These are phyloP conservation scores for Alouatta palliata DNA, from an alignment of 2,113 vertebrate genomes.

Conservation along the genomic window DNA sequence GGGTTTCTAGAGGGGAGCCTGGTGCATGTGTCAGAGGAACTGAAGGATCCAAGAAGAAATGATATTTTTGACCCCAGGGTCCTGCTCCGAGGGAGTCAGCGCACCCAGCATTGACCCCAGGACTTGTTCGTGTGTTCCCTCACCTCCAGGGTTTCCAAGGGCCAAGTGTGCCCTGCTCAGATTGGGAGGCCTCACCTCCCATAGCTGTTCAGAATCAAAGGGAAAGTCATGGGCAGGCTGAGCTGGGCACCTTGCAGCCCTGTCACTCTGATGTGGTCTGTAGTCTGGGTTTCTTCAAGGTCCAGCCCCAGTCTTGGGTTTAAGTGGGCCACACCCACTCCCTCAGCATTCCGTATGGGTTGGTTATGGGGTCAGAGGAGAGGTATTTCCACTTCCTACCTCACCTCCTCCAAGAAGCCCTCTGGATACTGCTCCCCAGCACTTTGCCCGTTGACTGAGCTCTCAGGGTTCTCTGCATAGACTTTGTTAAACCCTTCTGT, in stretches of 20 bases:
- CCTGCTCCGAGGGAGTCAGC: not conserved
- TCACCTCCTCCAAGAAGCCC: not conserved
- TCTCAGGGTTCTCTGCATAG: not conserved
- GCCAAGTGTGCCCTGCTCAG: not conserved
- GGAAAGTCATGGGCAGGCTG: not conserved
- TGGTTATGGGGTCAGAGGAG: not conserved
- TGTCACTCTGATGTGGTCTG: not conserved
- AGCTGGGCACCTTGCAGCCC: not conserved
- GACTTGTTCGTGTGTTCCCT: not conserved
- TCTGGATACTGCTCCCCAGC: not conserved
- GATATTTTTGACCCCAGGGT: not conserved
- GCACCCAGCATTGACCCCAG: not conserved
- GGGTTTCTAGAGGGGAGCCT: not conserved
- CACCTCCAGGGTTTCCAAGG: not conserved
- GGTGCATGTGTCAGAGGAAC: not conserved
- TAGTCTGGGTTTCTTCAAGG: conserved; percentile 8
- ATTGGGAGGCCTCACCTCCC: not conserved
- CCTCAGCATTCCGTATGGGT: not conserved
- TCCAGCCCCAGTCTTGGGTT: not conserved
- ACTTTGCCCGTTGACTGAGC: not conserved
- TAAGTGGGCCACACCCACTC: not conserved
- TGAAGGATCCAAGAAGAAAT: not conserved
- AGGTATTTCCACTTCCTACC: not conserved
- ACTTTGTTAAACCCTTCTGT: not conserved
- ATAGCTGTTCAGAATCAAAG: not conserved